Percentiles rank a stretch among this genome's conserved stretches.
phyloP scores from a whole-genome alignment of 2,113 vertebrate species.

The Chrysochloris asiatica region DNA sequence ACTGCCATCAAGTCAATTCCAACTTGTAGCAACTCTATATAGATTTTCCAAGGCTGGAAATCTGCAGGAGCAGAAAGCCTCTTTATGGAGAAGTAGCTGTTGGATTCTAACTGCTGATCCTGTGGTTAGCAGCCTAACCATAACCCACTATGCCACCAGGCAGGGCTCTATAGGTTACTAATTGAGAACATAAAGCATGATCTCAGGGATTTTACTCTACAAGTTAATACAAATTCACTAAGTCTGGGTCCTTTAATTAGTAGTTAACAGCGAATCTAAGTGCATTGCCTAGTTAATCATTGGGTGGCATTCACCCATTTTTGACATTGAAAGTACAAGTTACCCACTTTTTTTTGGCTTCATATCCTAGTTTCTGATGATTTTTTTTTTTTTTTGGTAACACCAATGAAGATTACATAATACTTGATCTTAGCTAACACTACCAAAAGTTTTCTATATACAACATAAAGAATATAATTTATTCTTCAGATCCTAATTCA shows the following conservation, averaged over 20 bases:
- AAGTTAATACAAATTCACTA: background rate
- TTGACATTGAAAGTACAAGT: background rate
- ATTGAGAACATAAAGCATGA: background rate
- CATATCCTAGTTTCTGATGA: background rate
- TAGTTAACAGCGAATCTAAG: background rate
- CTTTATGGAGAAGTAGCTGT: too few relatives aligned
- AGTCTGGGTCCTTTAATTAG: background rate
- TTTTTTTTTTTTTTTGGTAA: slow-evolving; percentile 22
- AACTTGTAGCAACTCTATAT: too few relatives aligned
- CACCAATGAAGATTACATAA: background rate
- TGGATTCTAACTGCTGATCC: too few relatives aligned
- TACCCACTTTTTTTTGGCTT: background rate
- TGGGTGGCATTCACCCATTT: background rate
- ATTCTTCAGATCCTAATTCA: background rate
- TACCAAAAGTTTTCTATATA: background rate
- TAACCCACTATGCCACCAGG: too few relatives aligned
- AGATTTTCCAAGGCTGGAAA: too few relatives aligned
- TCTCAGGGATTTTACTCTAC: background rate
- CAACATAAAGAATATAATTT: background rate
- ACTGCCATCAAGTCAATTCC: too few relatives aligned
- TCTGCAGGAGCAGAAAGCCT: too few relatives aligned
- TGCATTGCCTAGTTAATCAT: background rate
- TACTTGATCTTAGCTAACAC: background rate
- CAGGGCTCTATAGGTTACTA: too few relatives aligned
- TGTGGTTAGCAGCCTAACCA: too few relatives aligned